Evolutionary conservation across 2,797 vertebrate genomes (phyloP).

Genomic region (Mormyrops attenuatus): DNA sequence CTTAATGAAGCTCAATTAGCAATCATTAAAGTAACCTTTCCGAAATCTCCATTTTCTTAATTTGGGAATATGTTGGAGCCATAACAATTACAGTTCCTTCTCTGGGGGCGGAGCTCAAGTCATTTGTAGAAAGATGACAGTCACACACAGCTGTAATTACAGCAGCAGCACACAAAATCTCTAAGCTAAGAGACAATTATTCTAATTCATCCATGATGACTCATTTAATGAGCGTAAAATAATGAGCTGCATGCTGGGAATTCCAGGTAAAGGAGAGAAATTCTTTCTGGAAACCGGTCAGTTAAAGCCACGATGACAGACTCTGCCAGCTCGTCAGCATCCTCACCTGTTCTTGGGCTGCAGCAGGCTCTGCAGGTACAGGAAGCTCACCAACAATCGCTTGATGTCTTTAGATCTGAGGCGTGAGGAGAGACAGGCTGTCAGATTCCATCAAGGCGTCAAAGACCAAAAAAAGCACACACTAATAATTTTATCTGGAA

Average conservation of each 20-base stretch:
- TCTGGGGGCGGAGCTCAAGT: not conserved
- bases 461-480: not conserved
- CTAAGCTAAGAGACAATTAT: not conserved
- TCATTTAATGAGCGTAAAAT: not conserved
- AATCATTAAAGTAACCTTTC: not conserved
- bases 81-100: not conserved
- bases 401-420: slow-evolving; percentile 91
- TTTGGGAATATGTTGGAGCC: not conserved
- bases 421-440: not conserved
- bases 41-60: not conserved
- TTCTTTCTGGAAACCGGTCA: not conserved
- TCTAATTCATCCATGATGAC: not conserved
- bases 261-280: not conserved
- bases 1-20: not conserved
- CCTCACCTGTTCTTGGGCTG: slow-evolving; percentile 91
- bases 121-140: not conserved
- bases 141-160: not conserved
- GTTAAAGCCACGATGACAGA: not conserved
- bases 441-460: not conserved
- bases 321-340: not conserved
- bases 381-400: slow-evolving; percentile 89
- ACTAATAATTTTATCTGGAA: not conserved
- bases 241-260: not conserved
- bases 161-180: not conserved
- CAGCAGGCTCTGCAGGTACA: slow-evolving; percentile 92